Base-by-base conservation (phyloP, 30 jellyfish, hydroid and myxozoan genomes). In the Nemopilema nomurai region DNA sequence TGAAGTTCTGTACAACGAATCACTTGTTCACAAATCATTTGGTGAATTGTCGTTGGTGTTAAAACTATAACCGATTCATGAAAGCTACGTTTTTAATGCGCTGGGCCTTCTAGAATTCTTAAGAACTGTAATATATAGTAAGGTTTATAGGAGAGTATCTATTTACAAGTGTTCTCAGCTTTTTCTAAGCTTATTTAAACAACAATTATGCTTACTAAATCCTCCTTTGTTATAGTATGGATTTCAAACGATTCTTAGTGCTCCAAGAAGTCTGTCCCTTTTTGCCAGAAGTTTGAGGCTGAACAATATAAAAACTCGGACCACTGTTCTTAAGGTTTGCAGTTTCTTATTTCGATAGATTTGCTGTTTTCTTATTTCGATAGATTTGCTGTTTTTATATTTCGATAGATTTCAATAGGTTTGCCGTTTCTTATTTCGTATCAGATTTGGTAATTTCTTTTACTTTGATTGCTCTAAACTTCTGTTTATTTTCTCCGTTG, bases 281-380 rank as follows among this genome's bases (percentile, higher is more conserved):
- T 69, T 92, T 96, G 90, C 97, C 13, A 79, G 81, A 53, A 80
- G 98, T 75, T 76, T 92, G 68, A 81, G 98, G 31, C 79, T 92
- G 79, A 81, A 89, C 70, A 87, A 76, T 73, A 71, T 77, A 51
- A 92, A 87, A 88, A 92, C 96, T 23, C 88, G 93, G 88, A 88
- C 89, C 76, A 96, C 86, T 51, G 96, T 92, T 9, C 84, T 92
- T 18, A 92, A 88, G 96, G 98, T 92, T 13, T n/a, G n/a, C n/a
- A n/a, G n/a, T n/a, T n/a, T n/a, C n/a, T n/a, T n/a, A n/a, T n/a
- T n/a, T n/a, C n/a, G n/a, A n/a, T n/a, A n/a, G n/a, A n/a, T n/a
- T n/a, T n/a, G n/a, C n/a, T n/a, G n/a, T n/a, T n/a, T n/a, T n/a
- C n/a, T n/a, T n/a, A n/a, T n/a, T n/a, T n/a, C n/a, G n/a, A n/a